Percentiles rank a stretch among this genome's conserved stretches.
phyloP scores from a whole-genome alignment of 2,888 invertebrate genomes.

The Tetranychus truncatus region DNA sequence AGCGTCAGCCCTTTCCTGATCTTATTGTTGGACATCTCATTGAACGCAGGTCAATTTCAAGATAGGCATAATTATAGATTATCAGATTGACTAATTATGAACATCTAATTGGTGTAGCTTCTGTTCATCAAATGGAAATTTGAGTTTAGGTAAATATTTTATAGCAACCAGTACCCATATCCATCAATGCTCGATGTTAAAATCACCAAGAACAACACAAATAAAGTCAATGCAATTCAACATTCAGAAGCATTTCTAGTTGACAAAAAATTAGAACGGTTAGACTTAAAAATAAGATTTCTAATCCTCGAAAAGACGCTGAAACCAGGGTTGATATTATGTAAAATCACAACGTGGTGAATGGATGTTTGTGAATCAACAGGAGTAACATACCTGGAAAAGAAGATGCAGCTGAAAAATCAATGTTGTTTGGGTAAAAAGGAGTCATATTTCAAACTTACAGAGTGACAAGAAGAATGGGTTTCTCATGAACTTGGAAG shows the following conservation, averaged over 20 bases:
- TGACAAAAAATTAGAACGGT: constrained; percentile 57
- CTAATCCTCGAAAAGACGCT: too few relatives aligned
- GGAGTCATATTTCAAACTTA: not conserved
- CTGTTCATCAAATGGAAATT: too few relatives aligned
- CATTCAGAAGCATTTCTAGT: constrained; percentile 67
- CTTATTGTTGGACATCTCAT: too few relatives aligned
- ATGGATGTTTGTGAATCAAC: constrained; percentile 52
- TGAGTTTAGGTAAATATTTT: too few relatives aligned
- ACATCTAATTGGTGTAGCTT: too few relatives aligned
- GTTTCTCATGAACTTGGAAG: constrained; percentile 98
- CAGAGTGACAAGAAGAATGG: constrained; percentile 62
- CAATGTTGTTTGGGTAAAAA: not conserved
- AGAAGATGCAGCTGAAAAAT: not conserved
- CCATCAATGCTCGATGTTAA: not conserved
- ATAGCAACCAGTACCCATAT: too few relatives aligned
- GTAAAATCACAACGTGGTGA: constrained; percentile 59
- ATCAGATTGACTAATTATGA: too few relatives aligned
- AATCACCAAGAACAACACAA: constrained; percentile 10
- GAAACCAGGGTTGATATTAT: constrained; percentile 39
- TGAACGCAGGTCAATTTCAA: too few relatives aligned
- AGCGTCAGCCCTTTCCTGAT: too few relatives aligned
- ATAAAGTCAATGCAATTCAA: too few relatives aligned
- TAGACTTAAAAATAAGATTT: too few relatives aligned
- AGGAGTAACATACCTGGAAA: constrained; percentile 34
- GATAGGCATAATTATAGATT: too few relatives aligned